Conservation (phyloP, 2,113 vertebrate genomes). For the Cyanistes caeruleus region DNA sequence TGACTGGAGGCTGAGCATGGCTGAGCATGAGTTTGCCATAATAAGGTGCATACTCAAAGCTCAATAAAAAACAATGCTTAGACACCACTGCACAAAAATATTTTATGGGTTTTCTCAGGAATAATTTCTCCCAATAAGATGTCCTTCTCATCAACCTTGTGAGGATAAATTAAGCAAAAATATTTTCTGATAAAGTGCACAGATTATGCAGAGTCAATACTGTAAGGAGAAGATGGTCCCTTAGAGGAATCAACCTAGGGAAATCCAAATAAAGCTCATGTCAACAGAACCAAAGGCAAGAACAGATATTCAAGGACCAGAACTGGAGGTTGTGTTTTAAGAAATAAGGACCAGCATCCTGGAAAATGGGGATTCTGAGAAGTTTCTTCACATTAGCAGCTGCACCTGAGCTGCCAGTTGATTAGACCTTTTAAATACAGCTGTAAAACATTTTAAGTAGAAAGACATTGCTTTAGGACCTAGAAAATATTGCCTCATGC, state of each 20-base stretch:
- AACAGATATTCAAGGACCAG: neutral
- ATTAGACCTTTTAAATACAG: neutral
- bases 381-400: neutral
- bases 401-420: neutral
- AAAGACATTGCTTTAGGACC: neutral
- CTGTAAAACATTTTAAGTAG: neutral
- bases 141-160: neutral
- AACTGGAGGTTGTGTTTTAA: neutral
- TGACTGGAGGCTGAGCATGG: neutral
- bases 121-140: neutral
- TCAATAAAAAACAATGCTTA: neutral
- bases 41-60: neutral
- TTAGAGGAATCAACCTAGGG: neutral
- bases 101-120: neutral
- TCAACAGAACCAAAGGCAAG: neutral
- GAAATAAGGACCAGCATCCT: fast-evolving
- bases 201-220: neutral
- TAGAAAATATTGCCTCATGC: neutral
- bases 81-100: neutral
- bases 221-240: neutral
- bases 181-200: neutral
- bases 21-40: neutral
- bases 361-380: neutral
- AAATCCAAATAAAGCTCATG: neutral
- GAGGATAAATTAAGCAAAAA: neutral